A percentile compares a stretch with the other conserved stretches of the same genome.
Evolutionary conservation across 2,888 invertebrate genomes (phyloP).

Genomic region (Lottia gigantea): DNA sequence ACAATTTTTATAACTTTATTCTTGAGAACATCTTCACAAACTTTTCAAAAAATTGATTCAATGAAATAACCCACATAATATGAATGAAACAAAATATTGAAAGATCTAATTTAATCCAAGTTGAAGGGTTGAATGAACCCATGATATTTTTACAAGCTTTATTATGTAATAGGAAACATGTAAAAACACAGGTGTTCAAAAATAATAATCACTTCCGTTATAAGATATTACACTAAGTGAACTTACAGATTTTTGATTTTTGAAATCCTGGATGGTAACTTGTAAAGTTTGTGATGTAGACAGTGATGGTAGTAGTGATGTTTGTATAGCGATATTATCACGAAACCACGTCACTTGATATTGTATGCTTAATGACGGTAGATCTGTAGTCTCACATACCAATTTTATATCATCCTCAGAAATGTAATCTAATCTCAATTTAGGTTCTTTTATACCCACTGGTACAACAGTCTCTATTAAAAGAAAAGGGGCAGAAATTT

Average conservation of each 20-base stretch:
- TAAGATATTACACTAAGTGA: background rate
- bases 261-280: conserved; percentile 25
- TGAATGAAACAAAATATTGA: too few relatives aligned
- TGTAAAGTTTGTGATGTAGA: conserved; percentile 7
- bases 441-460: conserved; percentile 25
- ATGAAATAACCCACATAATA: too few relatives aligned
- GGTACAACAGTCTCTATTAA: conserved; percentile 17
- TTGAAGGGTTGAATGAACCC: too few relatives aligned
- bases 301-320: conserved; percentile 19
- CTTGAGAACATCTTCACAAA: too few relatives aligned
- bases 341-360: conserved; percentile 40
- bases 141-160: too few relatives aligned
- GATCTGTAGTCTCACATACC: conserved; percentile 25
- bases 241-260: conserved; percentile 26
- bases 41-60: too few relatives aligned
- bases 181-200: background rate
- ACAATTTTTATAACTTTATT: too few relatives aligned
- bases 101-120: too few relatives aligned
- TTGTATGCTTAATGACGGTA: conserved; percentile 28
- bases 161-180: background rate
- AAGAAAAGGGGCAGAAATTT: too few relatives aligned
- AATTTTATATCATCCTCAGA: conserved; percentile 26
- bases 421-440: conserved; percentile 23
- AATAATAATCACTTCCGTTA: background rate
- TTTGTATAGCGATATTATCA: conserved; percentile 23